phyloP scores from a whole-genome alignment of 2,888 invertebrate species.

The Phengaris alcon region DNA sequence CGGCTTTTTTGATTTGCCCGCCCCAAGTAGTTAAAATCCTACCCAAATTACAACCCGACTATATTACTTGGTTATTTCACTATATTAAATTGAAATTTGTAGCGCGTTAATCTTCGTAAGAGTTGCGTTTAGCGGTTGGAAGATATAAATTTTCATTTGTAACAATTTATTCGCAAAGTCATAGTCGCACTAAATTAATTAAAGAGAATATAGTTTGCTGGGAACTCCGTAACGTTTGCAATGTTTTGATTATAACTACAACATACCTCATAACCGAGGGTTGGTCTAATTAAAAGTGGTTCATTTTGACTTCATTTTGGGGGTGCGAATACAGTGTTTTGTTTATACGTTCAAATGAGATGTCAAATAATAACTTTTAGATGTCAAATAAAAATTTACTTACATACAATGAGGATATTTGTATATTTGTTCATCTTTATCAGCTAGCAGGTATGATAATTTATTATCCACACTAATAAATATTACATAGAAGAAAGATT shows the following conservation, averaged over 20 bases:
- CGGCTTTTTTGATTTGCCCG: slow-evolving; percentile 58
- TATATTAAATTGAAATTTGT: slow-evolving; percentile 32
- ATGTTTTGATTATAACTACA: slow-evolving; percentile 54
- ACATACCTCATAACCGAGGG: slow-evolving; percentile 39
- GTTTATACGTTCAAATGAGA: background rate
- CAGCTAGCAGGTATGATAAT: too few relatives aligned
- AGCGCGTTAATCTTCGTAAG: slow-evolving; percentile 29
- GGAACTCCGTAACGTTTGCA: slow-evolving; percentile 33
- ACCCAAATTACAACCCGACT: slow-evolving; percentile 37
- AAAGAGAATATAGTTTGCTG: slow-evolving; percentile 34
- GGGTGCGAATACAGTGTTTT: slow-evolving; percentile 18
- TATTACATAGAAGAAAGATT: too few relatives aligned
- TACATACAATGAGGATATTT: background rate
- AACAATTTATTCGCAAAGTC: slow-evolving; percentile 33
- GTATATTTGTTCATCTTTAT: background rate
- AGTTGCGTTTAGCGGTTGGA: slow-evolving; percentile 25
- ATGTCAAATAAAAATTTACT: background rate
- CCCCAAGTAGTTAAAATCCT: slow-evolving; percentile 38
- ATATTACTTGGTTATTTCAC: slow-evolving; percentile 31
- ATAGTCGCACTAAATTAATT: slow-evolving; percentile 35
- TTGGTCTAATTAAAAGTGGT: slow-evolving; percentile 36
- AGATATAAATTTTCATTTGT: slow-evolving; percentile 28
- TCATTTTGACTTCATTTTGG: slow-evolving; percentile 27
- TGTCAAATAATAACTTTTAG: background rate
- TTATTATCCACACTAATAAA: too few relatives aligned